Base-by-base conservation (phyloP, 1,140 invertebrate species). In the Camponotus pennsylvanicus region DNA sequence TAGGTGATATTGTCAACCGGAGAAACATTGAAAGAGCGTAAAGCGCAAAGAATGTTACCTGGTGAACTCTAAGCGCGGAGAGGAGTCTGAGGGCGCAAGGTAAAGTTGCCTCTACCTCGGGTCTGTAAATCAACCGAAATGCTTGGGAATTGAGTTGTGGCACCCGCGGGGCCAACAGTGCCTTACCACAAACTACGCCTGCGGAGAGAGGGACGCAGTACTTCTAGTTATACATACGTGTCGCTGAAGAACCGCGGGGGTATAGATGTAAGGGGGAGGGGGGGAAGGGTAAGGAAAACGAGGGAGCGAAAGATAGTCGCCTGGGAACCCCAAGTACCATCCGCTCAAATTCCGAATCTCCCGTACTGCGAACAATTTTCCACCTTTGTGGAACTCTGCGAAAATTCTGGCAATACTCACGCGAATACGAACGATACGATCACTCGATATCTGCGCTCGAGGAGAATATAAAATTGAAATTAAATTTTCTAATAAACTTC, bases 101-200 rank as follows among this genome's bases (percentile, higher is more conserved):
- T 59, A 77, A 90, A 89, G 89, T 92, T 91, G 85, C 84, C 85
- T 70, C n/a, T 11, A 59, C 76, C 61, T 83, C 69, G 73, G 78
- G 77, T 88, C 88, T 86, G 91, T 91, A 92, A 92, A 92, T 92
- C 91, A 92, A 90, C 88, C 88, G 90, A 92, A 92, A 92, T 91
- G 89, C 86, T 91, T 77, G 64, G 84, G 87, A 92, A 92, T 92
- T 92, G 90, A 92, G 90, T 92, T 92, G 91, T 92, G 91, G 90
- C 84, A 82, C 92, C 91, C 92, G 71, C 57, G 92, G 92, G 92
- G 85, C 87, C 87, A 86, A 84, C 90, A 87, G 71, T 85, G 85
- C 63, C 66, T 77, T 66, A 84, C 90, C 90, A 77, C 89, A 90
- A 91, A 92, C 91, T 91, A 88, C 80, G 84, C 79, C 88, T 88